Conservation (phyloP, 2,113 vertebrate genomes). For the Ptyas mucosa region DNA sequence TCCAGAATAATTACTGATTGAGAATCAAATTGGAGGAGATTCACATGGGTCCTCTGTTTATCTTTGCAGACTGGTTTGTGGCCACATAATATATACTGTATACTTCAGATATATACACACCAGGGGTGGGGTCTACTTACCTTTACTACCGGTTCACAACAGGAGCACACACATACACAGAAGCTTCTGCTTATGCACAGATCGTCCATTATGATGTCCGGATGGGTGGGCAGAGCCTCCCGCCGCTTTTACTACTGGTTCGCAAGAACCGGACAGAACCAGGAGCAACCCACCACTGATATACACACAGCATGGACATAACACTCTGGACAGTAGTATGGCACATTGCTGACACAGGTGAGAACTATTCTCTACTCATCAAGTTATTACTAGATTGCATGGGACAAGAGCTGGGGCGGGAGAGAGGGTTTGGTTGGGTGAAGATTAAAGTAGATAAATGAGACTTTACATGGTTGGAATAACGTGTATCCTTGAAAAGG, state of each 20-base stretch:
- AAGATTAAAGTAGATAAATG: not conserved
- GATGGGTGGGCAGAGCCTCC: too few relatives aligned
- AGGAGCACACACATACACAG: too few relatives aligned
- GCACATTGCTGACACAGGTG: not conserved
- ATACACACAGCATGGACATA: not conserved
- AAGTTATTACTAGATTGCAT: not conserved
- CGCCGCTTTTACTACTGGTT: too few relatives aligned
- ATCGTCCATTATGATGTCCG: too few relatives aligned
- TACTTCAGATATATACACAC: not conserved
- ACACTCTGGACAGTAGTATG: not conserved
- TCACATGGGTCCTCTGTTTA: not conserved
- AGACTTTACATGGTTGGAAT: not conserved
- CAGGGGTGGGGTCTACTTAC: too few relatives aligned
- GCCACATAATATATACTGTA: not conserved
- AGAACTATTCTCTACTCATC: not conserved
- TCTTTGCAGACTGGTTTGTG: not conserved
- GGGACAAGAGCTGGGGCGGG: not conserved
- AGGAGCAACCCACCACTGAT: too few relatives aligned
- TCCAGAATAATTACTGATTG: not conserved
- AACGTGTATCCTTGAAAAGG: not conserved
- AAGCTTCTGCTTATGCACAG: too few relatives aligned
- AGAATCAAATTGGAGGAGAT: not conserved
- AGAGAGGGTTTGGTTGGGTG: not conserved
- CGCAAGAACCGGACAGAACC: too few relatives aligned
- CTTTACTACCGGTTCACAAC: too few relatives aligned